Evolutionary conservation across 2,888 invertebrate species (phyloP).

Genomic region (Ypsolopha scabrella): DNA sequence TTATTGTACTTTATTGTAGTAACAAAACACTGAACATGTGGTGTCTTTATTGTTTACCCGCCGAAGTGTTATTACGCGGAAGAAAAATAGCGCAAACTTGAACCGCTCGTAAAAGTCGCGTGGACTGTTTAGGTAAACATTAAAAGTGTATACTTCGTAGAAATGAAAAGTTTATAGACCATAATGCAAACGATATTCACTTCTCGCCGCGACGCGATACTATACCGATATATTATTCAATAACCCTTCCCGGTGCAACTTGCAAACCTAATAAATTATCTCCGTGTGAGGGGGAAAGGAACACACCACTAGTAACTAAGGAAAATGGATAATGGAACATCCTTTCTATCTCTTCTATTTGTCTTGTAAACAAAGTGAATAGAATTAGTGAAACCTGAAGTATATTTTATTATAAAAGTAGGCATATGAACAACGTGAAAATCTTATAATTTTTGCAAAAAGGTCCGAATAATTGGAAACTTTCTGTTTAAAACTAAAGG

Average conservation of each 20-base stretch:
- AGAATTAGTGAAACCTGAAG: too few species aligned
- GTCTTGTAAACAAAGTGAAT: too few species aligned
- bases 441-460: too few species aligned
- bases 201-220: neutral
- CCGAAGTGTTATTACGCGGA: neutral
- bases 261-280: constrained; percentile 34
- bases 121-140: neutral
- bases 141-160: neutral
- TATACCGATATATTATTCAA: constrained; percentile 10
- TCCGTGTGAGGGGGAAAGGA: constrained; percentile 22
- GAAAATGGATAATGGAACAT: neutral
- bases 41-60: too few species aligned
- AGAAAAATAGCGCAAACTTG: neutral
- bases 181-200: neutral
- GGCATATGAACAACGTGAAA: too few species aligned
- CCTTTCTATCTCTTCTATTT: too few species aligned
- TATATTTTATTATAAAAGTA: too few species aligned
- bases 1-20: too few species aligned
- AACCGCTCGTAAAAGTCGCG: too few species aligned
- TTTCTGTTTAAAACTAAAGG: too few species aligned
- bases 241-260: constrained; percentile 25
- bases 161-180: neutral
- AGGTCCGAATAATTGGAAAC: too few species aligned
- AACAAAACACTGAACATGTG: too few species aligned
- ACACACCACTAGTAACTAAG: constrained; percentile 16